phyloP scores from a whole-genome alignment of 2,797 vertebrate species.

The Microchirus variegatus region DNA sequence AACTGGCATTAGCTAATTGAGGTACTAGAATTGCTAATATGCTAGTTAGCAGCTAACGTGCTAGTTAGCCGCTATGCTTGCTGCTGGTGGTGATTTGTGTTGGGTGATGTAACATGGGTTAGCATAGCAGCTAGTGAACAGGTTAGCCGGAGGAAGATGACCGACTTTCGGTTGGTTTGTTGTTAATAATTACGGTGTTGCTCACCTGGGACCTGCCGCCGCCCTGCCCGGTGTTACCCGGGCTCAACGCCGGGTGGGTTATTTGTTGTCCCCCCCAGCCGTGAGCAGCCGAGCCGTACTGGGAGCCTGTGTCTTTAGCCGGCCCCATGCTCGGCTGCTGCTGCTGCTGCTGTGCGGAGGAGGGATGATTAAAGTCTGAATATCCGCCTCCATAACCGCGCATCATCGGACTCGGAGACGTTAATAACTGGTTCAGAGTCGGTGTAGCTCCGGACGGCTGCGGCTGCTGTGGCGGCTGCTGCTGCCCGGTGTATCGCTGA shows the following conservation, averaged over 20 bases:
- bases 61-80: too few relatives aligned
- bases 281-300: slow-evolving; percentile 85
- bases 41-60: too few relatives aligned
- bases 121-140: slow-evolving; percentile 42
- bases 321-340: slow-evolving; percentile 76
- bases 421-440: slow-evolving; percentile 91
- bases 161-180: not conserved
- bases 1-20: slow-evolving; percentile 19
- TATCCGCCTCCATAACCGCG: slow-evolving; percentile 87
- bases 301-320: slow-evolving; percentile 87
- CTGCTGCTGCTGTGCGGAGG: slow-evolving; percentile 51
- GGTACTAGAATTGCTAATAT: too few relatives aligned
- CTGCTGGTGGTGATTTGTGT: too few relatives aligned
- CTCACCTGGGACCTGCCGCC: slow-evolving; percentile 88
- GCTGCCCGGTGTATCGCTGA: slow-evolving; percentile 80
- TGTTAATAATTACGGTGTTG: not conserved
- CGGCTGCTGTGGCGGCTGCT: slow-evolving; percentile 86
- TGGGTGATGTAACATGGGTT: slow-evolving; percentile 7
- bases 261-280: slow-evolving; percentile 90
- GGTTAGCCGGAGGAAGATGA: slow-evolving; percentile 7
- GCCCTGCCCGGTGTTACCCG: slow-evolving; percentile 82
- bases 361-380: slow-evolving; percentile 85
- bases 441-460: slow-evolving; percentile 92
- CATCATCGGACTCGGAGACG: slow-evolving; percentile 93
- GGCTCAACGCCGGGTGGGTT: slow-evolving; percentile 87